A percentile compares a stretch with the other conserved stretches of the same genome.
Evolutionary conservation across 1,140 invertebrate genomes (phyloP).

Genomic region (Acromyrmex heyeri): DNA sequence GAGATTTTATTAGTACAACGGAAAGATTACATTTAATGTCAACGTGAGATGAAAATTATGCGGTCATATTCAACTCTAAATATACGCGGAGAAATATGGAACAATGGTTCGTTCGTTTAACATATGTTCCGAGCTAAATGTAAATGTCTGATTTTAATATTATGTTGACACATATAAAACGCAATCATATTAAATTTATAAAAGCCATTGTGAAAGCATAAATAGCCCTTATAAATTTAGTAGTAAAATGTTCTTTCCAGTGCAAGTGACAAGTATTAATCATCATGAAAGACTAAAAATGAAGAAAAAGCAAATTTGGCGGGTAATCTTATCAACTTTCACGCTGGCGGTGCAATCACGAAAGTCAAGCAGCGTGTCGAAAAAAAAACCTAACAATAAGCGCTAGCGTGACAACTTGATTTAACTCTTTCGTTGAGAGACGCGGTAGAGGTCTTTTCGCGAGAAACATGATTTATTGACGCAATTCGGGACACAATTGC

Average conservation of each 20-base stretch:
- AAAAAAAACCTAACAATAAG: constrained; percentile 48
- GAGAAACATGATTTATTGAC: constrained; percentile 59
- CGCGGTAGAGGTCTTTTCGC: constrained; percentile 32
- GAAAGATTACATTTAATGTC: constrained; percentile 19
- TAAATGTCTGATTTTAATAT: constrained; percentile 48
- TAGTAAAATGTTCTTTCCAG: not conserved
- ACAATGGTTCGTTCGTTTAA: constrained; percentile 23
- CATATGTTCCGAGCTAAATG: not conserved
- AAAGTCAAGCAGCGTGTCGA: not conserved
- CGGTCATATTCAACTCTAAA: constrained; percentile 5
- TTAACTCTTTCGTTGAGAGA: constrained; percentile 35
- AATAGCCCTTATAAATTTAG: not conserved
- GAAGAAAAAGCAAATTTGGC: not conserved
- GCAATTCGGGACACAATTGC: constrained; percentile 55
- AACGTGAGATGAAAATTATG: constrained; percentile 21
- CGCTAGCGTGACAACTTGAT: constrained; percentile 57
- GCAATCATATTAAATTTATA: constrained; percentile 1
- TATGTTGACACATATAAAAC: constrained; percentile 14
- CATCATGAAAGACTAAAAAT: not conserved
- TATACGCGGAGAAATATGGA: constrained; percentile 17
- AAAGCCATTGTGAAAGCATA: constrained; percentile 21
- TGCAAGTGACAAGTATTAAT: not conserved
- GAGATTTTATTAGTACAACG: constrained; percentile 7
- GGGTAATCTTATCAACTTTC: constrained; percentile 15
- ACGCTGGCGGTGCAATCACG: not conserved